Evolutionary conservation across 2,797 vertebrate species (phyloP), one percentile per base, ranked within the genome.

Genomic region (Dendrocincla fuliginosa): DNA sequence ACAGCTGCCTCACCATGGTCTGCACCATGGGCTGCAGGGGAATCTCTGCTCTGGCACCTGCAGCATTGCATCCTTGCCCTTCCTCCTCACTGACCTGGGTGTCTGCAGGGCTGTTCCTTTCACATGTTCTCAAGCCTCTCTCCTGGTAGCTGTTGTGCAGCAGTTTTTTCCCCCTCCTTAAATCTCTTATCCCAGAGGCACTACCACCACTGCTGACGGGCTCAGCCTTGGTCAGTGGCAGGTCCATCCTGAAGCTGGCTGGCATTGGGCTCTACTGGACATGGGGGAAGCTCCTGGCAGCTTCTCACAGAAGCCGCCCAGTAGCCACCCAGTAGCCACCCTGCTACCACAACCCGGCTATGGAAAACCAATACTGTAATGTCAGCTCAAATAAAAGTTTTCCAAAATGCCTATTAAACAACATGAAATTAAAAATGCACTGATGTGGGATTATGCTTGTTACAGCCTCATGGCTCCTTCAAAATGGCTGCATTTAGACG

Each of bases 401-500:
- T 84, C 44, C 61, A 81, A 90, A 96, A 81, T 69, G 24, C 33
- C 60, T 1, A 1, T 77, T 88, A 70, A 90, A 82, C 16, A 89
- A 53, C 16, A 30, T 78, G 42, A 75, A 87, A 75, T 84, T 52
- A 39, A 93, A 95, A 94, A 52, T 60, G 56, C 23, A 35, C n/a
- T 94, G 79, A 46, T 73, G 33, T 41, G 37, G 68, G 55, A 52
- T 78, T 74, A 22, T 47, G 24, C 27, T 90, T 91, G 28, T 87
- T 78, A 46, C 65, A 92, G 42, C 23, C 71, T 74, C 16, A 44
- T 18, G 57, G 53, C 17, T 79, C 44, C 55, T 91, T 82, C 44
- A 74, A 25, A 84, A 84, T 91, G 56, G 37, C 65, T 96, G 46
- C 57, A 76, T 64, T 93, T 89, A 86, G 64, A 74, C 77, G 83